Percentiles rank a stretch among this genome's conserved stretches.
phyloP scores from a whole-genome alignment of 2,113 vertebrate genomes.

The Alaudala cheleensis region DNA sequence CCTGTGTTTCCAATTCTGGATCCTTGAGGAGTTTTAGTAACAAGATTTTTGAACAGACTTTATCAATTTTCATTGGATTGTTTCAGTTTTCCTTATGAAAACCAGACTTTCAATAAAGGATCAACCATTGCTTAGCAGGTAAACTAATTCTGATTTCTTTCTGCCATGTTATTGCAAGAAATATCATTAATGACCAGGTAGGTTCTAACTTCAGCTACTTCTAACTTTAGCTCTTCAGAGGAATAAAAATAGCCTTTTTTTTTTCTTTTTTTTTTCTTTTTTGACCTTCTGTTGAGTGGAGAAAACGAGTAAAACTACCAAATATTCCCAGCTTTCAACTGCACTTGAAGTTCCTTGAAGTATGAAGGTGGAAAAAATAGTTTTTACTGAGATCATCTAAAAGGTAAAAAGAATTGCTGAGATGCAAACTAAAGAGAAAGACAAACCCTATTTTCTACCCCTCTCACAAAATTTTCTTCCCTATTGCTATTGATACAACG shows the following conservation, averaged over 20 bases:
- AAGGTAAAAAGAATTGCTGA: neutral
- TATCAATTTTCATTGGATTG: neutral
- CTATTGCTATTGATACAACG: accelerated
- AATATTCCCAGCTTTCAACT: neutral
- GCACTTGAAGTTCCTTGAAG: neutral
- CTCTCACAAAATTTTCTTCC: neutral
- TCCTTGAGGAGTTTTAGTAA: neutral
- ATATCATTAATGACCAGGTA: neutral
- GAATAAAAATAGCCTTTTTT: neutral
- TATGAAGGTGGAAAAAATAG: neutral
- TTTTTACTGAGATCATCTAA: neutral
- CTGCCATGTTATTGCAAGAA: neutral
- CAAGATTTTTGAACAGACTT: neutral
- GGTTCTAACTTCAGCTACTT: neutral
- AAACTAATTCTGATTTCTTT: neutral
- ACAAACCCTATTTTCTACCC: accelerated
- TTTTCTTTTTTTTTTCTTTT: neutral
- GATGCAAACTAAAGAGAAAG: neutral
- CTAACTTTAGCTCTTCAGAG: neutral
- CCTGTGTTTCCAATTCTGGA: neutral
- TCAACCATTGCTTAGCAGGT: neutral
- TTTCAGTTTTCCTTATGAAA: neutral
- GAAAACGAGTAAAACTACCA: neutral
- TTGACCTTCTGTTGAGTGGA: neutral
- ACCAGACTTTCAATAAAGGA: accelerated